phyloP scores from a whole-genome alignment of 2,888 invertebrate genomes.

The Limnephilus lunatus region DNA sequence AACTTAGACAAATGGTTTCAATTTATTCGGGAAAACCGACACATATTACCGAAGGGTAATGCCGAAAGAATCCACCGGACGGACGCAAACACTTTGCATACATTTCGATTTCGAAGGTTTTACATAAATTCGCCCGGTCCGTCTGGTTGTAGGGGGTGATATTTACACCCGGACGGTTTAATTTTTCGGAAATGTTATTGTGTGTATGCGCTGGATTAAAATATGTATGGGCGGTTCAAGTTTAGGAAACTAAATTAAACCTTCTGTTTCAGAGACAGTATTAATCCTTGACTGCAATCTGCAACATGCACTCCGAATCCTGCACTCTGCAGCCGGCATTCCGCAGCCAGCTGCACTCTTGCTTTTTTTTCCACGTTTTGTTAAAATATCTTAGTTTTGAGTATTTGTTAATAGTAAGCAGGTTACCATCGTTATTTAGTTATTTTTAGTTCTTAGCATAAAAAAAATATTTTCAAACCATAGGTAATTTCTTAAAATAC shows the following conservation, averaged over 20 bases:
- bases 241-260: not conserved
- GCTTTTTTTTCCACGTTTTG: too few species aligned
- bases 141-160: not conserved
- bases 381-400: too few species aligned
- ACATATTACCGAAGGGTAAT: constrained; percentile 53
- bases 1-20: constrained; percentile 53
- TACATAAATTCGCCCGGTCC: constrained; percentile 38
- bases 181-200: not conserved
- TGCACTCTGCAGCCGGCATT: too few species aligned
- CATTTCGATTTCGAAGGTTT: constrained; percentile 39
- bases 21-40: constrained; percentile 48
- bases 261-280: too few species aligned
- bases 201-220: not conserved
- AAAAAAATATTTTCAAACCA: too few species aligned
- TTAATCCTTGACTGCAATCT: too few species aligned
- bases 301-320: too few species aligned
- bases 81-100: constrained; percentile 45
- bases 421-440: too few species aligned
- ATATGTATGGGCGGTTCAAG: not conserved
- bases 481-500: too few species aligned
- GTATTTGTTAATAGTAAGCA: too few species aligned
- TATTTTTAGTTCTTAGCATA: too few species aligned
- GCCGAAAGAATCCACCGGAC: constrained; percentile 42
- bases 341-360: too few species aligned
- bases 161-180: constrained; percentile 13